These are phyloP conservation scores for Cheilosia scutellata DNA, from an alignment of 2,888 invertebrate genomes.

Conservation along the genomic window DNA sequence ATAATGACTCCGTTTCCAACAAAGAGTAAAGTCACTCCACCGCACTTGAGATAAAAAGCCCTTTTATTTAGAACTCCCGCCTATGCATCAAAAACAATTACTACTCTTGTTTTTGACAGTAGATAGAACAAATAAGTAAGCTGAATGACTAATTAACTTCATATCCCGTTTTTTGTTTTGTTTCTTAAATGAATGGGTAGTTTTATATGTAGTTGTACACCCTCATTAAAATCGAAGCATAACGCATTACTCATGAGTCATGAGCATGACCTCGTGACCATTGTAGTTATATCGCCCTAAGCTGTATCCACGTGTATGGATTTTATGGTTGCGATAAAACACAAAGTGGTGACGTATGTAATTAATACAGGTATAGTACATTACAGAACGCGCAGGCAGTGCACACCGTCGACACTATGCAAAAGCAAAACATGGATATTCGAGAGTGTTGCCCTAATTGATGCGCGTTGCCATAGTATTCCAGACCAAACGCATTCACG, in stretches of 20 bases:
- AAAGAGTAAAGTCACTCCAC: conserved; percentile 17
- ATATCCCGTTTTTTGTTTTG: conserved; percentile 38
- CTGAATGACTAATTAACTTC: conserved; percentile 65
- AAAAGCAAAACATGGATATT: not conserved
- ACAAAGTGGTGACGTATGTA: conserved; percentile 78
- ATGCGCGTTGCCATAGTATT: conserved; percentile 57
- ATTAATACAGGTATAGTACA: conserved; percentile 81
- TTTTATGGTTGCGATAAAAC: conserved; percentile 25
- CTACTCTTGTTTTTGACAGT: conserved; percentile 45
- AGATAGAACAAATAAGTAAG: conserved; percentile 63
- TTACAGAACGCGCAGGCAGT: conserved; percentile 76
- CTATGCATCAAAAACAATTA: conserved; percentile 60
- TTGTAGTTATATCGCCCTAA: conserved; percentile 24
- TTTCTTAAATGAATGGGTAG: conserved; percentile 25
- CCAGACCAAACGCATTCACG: conserved; percentile 44
- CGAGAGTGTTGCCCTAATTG: conserved; percentile 36
- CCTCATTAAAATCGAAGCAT: conserved; percentile 66
- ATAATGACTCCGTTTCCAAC: conserved; percentile 34
- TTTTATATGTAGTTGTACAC: conserved; percentile 7
- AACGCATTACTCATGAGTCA: conserved; percentile 66
- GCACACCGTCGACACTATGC: not conserved
- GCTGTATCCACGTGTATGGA: conserved; percentile 35
- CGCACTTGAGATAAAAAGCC: conserved; percentile 38
- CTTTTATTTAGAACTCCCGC: conserved; percentile 28
- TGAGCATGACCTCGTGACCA: conserved; percentile 45